Percentiles rank a stretch among this genome's conserved stretches.
Conservation (phyloP, 2,113 vertebrate species). For the Crypturellus undulatus region DNA sequence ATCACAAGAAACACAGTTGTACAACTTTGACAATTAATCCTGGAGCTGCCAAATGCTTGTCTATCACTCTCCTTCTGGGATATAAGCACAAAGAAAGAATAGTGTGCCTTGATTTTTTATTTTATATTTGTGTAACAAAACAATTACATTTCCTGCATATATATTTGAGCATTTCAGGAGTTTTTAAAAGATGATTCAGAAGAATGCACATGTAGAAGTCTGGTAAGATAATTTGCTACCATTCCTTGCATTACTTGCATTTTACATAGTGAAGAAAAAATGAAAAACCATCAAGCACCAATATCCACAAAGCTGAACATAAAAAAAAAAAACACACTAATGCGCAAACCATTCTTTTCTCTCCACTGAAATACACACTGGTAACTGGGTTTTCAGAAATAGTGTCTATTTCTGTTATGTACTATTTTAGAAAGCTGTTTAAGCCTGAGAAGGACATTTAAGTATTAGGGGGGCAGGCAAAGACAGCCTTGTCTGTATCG, state of each 20-base stretch:
- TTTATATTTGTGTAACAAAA: not conserved
- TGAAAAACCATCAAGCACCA: not conserved
- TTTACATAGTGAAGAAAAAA: not conserved
- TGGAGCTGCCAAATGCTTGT: not conserved
- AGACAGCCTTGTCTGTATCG: not conserved
- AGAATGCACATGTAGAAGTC: not conserved
- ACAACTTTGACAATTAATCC: not conserved
- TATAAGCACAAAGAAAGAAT: not conserved
- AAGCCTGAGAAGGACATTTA: not conserved
- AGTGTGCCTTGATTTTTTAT: not conserved
- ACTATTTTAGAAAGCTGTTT: not conserved
- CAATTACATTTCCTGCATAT: not conserved
- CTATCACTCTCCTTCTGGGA: not conserved
- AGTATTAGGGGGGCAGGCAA: not conserved
- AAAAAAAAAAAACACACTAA: not conserved
- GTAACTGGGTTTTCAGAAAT: not conserved
- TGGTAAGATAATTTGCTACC: not conserved
- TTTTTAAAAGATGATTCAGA: not conserved
- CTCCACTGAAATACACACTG: not conserved
- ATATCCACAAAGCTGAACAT: not conserved
- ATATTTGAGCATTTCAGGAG: not conserved
- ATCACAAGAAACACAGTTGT: not conserved
- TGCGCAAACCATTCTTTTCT: not conserved
- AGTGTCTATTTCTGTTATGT: not conserved
- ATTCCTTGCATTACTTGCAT: not conserved